Conservation (phyloP, 1,140 invertebrate species). For the Trichogramma pretiosum region DNA sequence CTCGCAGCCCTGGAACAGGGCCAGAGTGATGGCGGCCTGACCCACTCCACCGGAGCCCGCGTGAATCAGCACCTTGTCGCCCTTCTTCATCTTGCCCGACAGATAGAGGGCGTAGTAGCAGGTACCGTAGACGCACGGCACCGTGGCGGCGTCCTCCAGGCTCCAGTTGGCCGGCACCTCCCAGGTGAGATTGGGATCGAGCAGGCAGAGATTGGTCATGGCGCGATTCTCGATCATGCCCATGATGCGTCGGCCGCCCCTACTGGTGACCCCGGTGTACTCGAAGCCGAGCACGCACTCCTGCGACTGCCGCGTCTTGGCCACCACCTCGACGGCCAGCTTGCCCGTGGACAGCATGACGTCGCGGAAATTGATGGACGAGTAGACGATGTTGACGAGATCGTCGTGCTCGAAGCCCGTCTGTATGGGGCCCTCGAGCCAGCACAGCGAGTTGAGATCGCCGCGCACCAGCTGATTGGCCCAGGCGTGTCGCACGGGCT, state of each 20-base stretch:
- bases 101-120: constrained; percentile 70
- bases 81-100: constrained; percentile 48
- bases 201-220: constrained; percentile 52
- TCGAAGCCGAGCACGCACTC: constrained; percentile 67
- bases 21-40: constrained; percentile 67
- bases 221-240: constrained; percentile 53
- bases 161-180: constrained; percentile 73
- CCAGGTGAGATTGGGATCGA: constrained; percentile 61
- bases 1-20: constrained; percentile 54
- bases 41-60: constrained; percentile 71
- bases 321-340: constrained; percentile 54
- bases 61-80: constrained; percentile 64
- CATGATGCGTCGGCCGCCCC: constrained; percentile 57
- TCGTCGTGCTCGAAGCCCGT: constrained; percentile 28
- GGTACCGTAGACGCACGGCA: constrained; percentile 79
- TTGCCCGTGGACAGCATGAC: constrained; percentile 70
- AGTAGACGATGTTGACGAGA: constrained; percentile 51
- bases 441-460: constrained; percentile 75
- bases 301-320: constrained; percentile 48
- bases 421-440: constrained; percentile 61
- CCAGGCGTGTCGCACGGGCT: constrained; percentile 58
- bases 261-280: constrained; percentile 50
- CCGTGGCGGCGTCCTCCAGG: constrained; percentile 77
- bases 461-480: constrained; percentile 70
- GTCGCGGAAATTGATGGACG: constrained; percentile 69